phyloP scores from a whole-genome alignment of 1,140 invertebrate species.

The Aphelenchoides avenae region DNA sequence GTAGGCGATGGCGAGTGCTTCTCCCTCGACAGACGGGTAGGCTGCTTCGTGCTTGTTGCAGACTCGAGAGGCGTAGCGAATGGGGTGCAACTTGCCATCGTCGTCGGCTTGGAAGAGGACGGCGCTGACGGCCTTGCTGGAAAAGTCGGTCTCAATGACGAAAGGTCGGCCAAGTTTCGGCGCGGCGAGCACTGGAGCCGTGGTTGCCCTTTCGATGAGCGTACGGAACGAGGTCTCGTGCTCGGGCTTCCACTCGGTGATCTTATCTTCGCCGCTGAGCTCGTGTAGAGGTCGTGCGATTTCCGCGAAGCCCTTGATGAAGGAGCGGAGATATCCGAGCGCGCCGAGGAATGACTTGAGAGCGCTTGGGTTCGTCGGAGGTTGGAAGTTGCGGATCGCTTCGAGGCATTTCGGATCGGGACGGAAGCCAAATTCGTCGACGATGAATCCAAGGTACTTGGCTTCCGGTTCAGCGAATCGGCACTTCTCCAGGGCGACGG shows the following conservation, averaged over 20 bases:
- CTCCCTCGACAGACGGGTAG: slow-evolving; percentile 16
- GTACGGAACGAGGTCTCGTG: slow-evolving; percentile 14
- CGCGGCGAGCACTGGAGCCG: slow-evolving; percentile 15
- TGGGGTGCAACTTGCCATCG: slow-evolving; percentile 10
- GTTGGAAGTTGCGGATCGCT: slow-evolving; percentile 5
- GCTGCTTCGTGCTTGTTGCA: slow-evolving; percentile 22
- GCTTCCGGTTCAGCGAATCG: slow-evolving; percentile 8
- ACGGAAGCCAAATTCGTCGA: slow-evolving; percentile 1
- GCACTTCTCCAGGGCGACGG: slow-evolving; percentile 3
- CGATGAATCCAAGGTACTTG: slow-evolving; percentile 20
- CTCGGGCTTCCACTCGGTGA: neutral
- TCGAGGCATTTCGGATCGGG: slow-evolving; percentile 20
- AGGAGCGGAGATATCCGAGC: slow-evolving; percentile 18
- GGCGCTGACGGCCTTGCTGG: slow-evolving; percentile 3
- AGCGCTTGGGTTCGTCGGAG: slow-evolving; percentile 16
- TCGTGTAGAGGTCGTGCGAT: slow-evolving; percentile 16
- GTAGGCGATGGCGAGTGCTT: slow-evolving; percentile 18
- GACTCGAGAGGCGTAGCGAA: slow-evolving; percentile 8
- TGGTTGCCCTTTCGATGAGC: slow-evolving; percentile 5
- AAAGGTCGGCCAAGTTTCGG: slow-evolving; percentile 24
- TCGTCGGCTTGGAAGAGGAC: slow-evolving; percentile 8
- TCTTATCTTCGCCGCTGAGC: slow-evolving; percentile 15
- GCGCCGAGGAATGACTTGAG: slow-evolving; percentile 12
- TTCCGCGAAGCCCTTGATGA: slow-evolving; percentile 9
- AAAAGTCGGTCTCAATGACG: slow-evolving; percentile 19